Conservation (phyloP, 2,113 vertebrate genomes). For the Lepus americanus region DNA sequence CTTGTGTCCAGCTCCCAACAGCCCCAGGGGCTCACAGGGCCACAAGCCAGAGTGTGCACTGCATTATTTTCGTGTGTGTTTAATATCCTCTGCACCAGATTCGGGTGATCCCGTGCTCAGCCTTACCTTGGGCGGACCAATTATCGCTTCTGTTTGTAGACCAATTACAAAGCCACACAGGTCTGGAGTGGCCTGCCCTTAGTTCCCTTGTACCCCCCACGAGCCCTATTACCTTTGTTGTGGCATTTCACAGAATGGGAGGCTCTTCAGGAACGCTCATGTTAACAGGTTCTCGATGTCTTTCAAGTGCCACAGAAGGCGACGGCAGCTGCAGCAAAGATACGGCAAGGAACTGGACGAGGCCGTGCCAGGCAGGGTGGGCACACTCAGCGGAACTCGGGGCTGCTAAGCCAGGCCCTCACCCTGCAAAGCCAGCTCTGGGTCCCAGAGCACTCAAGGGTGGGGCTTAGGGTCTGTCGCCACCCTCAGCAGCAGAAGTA, state of each 20-base stretch:
- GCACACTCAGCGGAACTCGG: too few relatives aligned
- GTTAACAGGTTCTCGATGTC: not conserved
- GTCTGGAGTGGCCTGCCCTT: not conserved
- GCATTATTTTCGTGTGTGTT: not conserved
- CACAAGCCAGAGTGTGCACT: not conserved
- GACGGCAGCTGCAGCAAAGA: not conserved
- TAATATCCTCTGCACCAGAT: not conserved
- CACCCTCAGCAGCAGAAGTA: not conserved
- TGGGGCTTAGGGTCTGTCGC: not conserved
- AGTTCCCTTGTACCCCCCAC: not conserved
- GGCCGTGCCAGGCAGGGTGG: not conserved
- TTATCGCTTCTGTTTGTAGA: not conserved
- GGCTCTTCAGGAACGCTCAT: not conserved
- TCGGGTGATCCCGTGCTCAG: not conserved
- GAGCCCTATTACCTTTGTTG: not conserved
- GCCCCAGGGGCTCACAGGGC: not conserved
- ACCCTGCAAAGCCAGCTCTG: not conserved
- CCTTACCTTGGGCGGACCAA: not conserved
- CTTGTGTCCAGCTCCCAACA: not conserved
- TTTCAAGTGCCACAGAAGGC: not conserved
- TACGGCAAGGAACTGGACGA: rapidly evolving
- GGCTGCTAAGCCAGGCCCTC: not conserved
- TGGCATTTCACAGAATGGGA: not conserved
- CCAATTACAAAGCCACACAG: not conserved
- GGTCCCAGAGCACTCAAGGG: not conserved